These are phyloP conservation scores for Xiphorhynchus erythropygius DNA, from an alignment of 2,797 vertebrate species.

Conservation along the genomic window DNA sequence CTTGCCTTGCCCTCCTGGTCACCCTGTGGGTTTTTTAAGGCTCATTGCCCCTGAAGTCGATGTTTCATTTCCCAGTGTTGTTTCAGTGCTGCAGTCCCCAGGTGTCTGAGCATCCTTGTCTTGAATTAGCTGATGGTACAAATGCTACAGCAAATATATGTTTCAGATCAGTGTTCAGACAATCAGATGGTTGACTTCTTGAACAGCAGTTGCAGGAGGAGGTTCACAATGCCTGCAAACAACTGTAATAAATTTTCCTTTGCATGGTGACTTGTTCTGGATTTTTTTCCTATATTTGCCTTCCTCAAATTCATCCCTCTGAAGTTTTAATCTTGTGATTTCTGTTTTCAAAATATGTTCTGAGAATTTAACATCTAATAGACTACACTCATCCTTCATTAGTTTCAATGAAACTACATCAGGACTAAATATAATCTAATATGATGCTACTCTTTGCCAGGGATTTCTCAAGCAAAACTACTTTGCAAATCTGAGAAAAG, in stretches of 20 bases:
- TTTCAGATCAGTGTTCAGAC: neutral
- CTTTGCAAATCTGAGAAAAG: neutral
- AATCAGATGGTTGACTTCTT: neutral
- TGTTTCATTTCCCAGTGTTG: constrained; percentile 56
- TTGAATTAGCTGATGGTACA: constrained; percentile 22
- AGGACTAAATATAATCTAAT: neutral
- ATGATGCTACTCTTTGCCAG: neutral
- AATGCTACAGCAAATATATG: constrained; percentile 12
- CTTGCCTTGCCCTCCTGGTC: constrained; percentile 42
- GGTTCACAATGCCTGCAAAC: neutral
- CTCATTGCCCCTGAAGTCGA: constrained; percentile 37
- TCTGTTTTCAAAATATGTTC: neutral
- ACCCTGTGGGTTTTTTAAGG: constrained; percentile 18
- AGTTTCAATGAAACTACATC: neutral
- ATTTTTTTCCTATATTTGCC: too few relatives aligned
- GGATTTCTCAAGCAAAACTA: neutral
- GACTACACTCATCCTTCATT: neutral
- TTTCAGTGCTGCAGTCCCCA: constrained; percentile 44
- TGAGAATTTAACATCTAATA: neutral
- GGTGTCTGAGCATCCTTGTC: constrained; percentile 43
- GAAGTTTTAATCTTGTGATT: neutral
- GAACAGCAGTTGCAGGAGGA: neutral
- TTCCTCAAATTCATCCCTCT: too few relatives aligned
- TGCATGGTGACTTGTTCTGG: too few relatives aligned
- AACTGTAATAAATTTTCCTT: neutral